These are phyloP conservation scores for Callaeas wilsoni DNA, from an alignment of 2,113 vertebrate species.

Conservation along the genomic window DNA sequence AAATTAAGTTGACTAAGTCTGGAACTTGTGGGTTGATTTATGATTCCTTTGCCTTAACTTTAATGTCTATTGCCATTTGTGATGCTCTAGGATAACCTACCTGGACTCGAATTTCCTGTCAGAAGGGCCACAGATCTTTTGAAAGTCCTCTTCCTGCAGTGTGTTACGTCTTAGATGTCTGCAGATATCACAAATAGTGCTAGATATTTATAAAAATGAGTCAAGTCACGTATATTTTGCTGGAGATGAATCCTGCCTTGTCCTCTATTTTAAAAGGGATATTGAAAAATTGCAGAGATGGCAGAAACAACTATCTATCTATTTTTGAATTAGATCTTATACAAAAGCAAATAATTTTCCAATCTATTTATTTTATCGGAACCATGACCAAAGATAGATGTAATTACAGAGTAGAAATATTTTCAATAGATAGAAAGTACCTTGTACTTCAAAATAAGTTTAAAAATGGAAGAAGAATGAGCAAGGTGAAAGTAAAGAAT, in stretches of 20 bases:
- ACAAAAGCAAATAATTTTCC: neutral
- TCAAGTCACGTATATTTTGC: neutral
- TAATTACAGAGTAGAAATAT: neutral
- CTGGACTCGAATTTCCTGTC: neutral
- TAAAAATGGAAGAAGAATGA: neutral
- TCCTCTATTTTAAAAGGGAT: neutral
- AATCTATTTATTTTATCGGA: neutral
- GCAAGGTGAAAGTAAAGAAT: neutral
- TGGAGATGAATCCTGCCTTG: neutral
- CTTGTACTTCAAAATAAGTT: neutral
- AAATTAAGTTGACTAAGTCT: neutral
- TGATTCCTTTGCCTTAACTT: neutral
- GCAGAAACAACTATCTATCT: neutral
- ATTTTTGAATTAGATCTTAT: neutral
- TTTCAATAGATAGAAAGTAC: neutral
- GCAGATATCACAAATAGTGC: neutral
- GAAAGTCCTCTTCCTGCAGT: neutral
- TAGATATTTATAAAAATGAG: neutral
- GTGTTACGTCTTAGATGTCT: neutral
- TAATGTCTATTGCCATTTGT: neutral
- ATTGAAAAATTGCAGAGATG: neutral
- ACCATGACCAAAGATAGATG: neutral
- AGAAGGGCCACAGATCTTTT: neutral
- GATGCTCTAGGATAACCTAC: neutral
- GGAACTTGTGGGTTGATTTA: neutral